A percentile compares a stretch with the other conserved stretches of the same genome.
Conservation (phyloP, 1,140 invertebrate genomes). For the Onthophagus taurus region DNA sequence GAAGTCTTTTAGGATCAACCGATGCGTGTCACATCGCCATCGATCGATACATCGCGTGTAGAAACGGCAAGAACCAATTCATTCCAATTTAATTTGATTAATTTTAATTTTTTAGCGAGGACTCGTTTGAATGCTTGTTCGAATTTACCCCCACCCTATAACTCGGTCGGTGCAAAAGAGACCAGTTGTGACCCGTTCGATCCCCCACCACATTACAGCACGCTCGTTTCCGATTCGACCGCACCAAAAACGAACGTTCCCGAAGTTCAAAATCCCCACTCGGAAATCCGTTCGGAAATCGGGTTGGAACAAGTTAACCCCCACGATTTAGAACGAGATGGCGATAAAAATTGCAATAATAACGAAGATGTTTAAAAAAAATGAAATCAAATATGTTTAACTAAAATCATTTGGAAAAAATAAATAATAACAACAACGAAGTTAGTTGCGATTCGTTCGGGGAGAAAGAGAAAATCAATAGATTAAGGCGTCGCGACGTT, state of each 20-base stretch:
- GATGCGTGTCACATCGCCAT: conserved; percentile 7
- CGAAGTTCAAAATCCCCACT: too few species aligned
- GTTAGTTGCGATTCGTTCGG: too few species aligned
- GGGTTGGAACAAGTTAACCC: too few species aligned
- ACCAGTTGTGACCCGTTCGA: not conserved
- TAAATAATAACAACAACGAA: too few species aligned
- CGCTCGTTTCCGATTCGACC: not conserved
- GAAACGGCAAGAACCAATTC: not conserved
- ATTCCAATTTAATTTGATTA: not conserved
- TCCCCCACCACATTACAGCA: conserved; percentile 6
- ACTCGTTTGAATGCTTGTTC: not conserved
- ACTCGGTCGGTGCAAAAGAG: not conserved
- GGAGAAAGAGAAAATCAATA: too few species aligned
- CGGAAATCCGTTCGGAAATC: too few species aligned
- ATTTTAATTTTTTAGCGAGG: conserved; percentile 3
- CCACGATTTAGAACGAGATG: too few species aligned
- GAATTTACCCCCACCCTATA: not conserved
- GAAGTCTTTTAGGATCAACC: not conserved
- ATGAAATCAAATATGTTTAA: too few species aligned
- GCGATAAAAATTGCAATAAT: too few species aligned
- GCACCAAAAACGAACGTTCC: not conserved
- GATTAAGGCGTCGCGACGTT: too few species aligned
- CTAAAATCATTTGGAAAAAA: too few species aligned
- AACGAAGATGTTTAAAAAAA: too few species aligned
- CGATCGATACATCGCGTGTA: conserved; percentile 6